These are phyloP conservation scores for Himalopsyche anomala DNA, from an alignment of 2,888 invertebrate species.

Conservation along the genomic window DNA sequence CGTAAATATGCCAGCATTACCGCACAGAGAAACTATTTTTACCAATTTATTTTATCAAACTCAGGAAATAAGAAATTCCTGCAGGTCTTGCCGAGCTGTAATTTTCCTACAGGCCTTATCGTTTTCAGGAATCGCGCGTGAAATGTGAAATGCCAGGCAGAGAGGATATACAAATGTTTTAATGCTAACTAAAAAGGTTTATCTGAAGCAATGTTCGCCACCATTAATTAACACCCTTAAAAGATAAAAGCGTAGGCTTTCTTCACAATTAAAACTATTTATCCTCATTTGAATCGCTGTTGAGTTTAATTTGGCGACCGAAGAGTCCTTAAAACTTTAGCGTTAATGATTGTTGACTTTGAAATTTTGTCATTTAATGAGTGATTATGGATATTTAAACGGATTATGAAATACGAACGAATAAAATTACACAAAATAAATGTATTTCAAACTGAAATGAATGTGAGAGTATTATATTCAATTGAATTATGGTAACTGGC, in stretches of 20 bases:
- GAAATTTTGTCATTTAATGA: background rate
- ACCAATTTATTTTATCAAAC: constrained; percentile 40
- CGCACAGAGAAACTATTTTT: constrained; percentile 34
- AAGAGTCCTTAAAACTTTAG: background rate
- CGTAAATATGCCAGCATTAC: background rate
- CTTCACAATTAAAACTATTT: constrained; percentile 45
- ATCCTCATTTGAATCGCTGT: constrained; percentile 23
- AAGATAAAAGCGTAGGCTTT: constrained; percentile 43
- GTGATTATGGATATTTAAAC: background rate
- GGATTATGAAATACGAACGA: background rate
- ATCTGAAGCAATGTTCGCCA: constrained; percentile 49
- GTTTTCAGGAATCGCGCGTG: constrained; percentile 35
- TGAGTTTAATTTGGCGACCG: background rate
- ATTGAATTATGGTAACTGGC: too few species aligned
- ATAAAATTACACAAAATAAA: background rate
- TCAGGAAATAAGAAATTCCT: constrained; percentile 27
- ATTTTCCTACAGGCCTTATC: constrained; percentile 32
- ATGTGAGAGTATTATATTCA: too few species aligned
- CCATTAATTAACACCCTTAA: constrained; percentile 49
- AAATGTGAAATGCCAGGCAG: constrained; percentile 22
- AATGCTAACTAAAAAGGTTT: constrained; percentile 50
- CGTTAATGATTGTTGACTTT: constrained; percentile 27
- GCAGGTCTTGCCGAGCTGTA: constrained; percentile 21
- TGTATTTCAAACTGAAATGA: too few species aligned
- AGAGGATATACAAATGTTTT: constrained; percentile 45